Evolutionary conservation across 2,113 vertebrate genomes (phyloP).

Genomic region (Calidris pygmaea): DNA sequence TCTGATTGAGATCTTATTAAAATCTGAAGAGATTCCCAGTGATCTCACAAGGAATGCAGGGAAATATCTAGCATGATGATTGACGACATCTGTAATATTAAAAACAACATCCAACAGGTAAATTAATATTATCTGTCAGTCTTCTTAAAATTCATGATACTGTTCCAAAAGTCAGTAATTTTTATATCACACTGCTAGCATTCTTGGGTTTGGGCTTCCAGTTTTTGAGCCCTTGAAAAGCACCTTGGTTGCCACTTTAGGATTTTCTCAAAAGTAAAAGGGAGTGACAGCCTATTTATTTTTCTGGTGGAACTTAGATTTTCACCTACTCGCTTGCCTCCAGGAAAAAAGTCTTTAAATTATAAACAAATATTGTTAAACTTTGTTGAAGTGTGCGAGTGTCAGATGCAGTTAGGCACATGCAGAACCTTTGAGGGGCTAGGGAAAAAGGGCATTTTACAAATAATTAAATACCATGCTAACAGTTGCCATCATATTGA

Average conservation of each 20-base stretch:
- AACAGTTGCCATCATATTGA: background rate
- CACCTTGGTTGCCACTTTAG: background rate
- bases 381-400: background rate
- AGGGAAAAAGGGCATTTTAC: background rate
- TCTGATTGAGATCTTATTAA: background rate
- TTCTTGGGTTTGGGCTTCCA: background rate
- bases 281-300: background rate
- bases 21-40: background rate
- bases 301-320: background rate
- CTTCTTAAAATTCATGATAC: background rate
- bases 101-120: background rate
- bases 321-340: background rate
- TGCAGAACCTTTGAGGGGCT: background rate
- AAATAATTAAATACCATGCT: constrained; percentile 6
- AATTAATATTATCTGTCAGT: background rate
- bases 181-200: background rate
- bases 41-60: background rate
- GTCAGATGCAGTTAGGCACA: background rate
- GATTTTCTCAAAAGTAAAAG: background rate
- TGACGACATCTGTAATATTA: background rate
- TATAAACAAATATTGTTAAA: background rate
- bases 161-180: background rate
- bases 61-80: background rate
- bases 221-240: background rate
- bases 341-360: background rate